Percentiles rank a stretch among this genome's conserved stretches.
These are phyloP conservation scores for Maniola hyperantus DNA, from an alignment of 2,888 invertebrate genomes.

Conservation along the genomic window DNA sequence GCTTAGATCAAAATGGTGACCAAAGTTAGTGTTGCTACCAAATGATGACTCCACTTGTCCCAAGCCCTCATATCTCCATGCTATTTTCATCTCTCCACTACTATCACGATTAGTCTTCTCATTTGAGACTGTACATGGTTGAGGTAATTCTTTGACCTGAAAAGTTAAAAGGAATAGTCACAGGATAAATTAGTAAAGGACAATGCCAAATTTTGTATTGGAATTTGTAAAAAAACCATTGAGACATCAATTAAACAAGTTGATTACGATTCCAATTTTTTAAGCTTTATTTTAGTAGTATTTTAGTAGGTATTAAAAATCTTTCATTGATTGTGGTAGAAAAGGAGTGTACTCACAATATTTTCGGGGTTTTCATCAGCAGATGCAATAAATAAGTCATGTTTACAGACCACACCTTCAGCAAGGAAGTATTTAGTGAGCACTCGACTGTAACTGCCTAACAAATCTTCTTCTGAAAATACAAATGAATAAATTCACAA, in stretches of 20 bases:
- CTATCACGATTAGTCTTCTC: slow-evolving; percentile 58
- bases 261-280: no score
- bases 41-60: slow-evolving; percentile 82
- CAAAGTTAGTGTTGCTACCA: slow-evolving; percentile 81
- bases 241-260: no score
- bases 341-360: slow-evolving; percentile 72
- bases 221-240: no score
- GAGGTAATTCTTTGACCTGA: slow-evolving; percentile 72
- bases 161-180: slow-evolving; percentile 9
- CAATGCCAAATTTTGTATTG: no score
- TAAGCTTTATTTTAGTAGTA: no score
- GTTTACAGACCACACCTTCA: slow-evolving; percentile 91
- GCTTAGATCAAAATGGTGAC: slow-evolving; percentile 92
- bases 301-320: no score
- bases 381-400: slow-evolving; percentile 88
- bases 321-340: no score
- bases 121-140: slow-evolving; percentile 77
- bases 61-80: slow-evolving; percentile 94
- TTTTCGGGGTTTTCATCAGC: slow-evolving; percentile 86
- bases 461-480: slow-evolving; percentile 90
- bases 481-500: background rate
- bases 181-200: background rate
- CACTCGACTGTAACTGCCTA: slow-evolving; percentile 89
- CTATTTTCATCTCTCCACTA: slow-evolving; percentile 89
- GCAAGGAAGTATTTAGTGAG: slow-evolving; percentile 93